phyloP scores from a whole-genome alignment of 2,797 vertebrate species.

The Numenius phaeopus region DNA sequence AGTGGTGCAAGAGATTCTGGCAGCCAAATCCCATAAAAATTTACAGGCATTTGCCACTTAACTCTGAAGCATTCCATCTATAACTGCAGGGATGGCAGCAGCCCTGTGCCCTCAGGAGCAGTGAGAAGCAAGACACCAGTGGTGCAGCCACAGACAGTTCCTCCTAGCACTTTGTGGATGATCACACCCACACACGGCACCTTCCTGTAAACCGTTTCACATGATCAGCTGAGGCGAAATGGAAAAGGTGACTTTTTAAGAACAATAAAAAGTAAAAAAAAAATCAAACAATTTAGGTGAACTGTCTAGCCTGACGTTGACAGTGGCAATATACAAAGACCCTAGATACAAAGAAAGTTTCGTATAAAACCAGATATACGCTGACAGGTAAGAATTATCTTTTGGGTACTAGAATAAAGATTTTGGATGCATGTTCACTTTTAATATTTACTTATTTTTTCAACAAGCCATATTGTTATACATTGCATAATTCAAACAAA shows the following conservation, averaged over 20 bases:
- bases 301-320: background rate
- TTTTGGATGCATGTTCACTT: background rate
- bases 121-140: accelerated
- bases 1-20: background rate
- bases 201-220: background rate
- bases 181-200: background rate
- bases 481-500: background rate
- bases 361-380: background rate
- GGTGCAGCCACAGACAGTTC: background rate
- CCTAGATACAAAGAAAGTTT: background rate
- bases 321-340: background rate
- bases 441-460: background rate
- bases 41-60: background rate
- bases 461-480: background rate
- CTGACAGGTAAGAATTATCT: background rate
- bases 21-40: background rate
- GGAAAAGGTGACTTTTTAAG: background rate
- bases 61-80: background rate
- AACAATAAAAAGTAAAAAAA: background rate
- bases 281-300: background rate
- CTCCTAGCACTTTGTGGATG: background rate
- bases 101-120: background rate
- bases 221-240: background rate
- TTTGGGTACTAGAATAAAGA: background rate
- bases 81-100: background rate